Conservation (phyloP, 2,888 invertebrate species). For the Isoperla grammatica region DNA sequence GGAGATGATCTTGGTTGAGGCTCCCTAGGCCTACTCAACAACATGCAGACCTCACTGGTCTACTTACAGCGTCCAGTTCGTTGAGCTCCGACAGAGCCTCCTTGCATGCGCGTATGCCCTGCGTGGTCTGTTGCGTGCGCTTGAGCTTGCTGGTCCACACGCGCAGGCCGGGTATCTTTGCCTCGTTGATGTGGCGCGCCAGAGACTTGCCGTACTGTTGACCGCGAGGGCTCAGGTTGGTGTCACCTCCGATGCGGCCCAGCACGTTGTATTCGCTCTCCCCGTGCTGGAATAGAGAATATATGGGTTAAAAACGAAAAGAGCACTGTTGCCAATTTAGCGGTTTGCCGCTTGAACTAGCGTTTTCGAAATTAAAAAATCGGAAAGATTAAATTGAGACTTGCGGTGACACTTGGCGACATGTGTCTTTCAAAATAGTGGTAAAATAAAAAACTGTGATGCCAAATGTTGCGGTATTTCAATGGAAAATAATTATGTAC, state of each 20-base stretch:
- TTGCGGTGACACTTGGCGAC: no score
- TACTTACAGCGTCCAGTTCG: constrained; percentile 85
- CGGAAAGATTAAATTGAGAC: no score
- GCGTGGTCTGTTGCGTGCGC: constrained; percentile 84
- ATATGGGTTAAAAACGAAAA: constrained; percentile 21
- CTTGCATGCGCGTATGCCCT: constrained; percentile 70
- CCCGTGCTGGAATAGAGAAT: constrained; percentile 63
- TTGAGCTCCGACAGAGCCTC: constrained; percentile 82
- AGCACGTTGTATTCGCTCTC: constrained; percentile 88
- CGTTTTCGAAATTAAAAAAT: no score
- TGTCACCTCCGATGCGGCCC: constrained; percentile 88
- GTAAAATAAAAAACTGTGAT: no score
- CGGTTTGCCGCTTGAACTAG: no score
- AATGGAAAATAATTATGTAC: background rate
- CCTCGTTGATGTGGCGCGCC: constrained; percentile 62
- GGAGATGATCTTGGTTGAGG: no score
- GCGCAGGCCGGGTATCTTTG: constrained; percentile 63
- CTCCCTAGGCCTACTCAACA: no score
- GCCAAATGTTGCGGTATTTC: background rate
- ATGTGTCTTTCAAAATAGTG: background rate
- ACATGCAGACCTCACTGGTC: no score
- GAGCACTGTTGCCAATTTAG: no score
- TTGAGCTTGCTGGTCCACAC: constrained; percentile 89
- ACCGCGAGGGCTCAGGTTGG: constrained; percentile 76
- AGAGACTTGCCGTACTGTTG: constrained; percentile 69